Conservation (phyloP, 2,113 vertebrate genomes). For the Amblyopsis rosae region DNA sequence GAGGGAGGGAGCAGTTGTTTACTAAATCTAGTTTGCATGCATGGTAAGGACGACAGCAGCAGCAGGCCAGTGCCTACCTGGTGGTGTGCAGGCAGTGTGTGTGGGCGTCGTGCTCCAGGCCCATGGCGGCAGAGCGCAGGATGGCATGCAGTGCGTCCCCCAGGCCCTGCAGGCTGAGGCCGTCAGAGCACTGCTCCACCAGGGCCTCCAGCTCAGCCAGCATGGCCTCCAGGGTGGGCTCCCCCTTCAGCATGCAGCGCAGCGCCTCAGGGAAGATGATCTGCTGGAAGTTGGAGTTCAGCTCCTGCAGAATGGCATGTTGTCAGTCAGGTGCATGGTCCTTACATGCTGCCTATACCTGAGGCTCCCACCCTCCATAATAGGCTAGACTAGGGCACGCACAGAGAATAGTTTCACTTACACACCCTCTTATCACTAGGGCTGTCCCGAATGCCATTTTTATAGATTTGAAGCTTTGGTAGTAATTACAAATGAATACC, state of each 20-base stretch:
- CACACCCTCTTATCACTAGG: too few relatives aligned
- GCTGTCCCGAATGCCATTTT: too few relatives aligned
- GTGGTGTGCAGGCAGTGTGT: constrained; percentile 90
- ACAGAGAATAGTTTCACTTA: too few relatives aligned
- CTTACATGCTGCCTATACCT: too few relatives aligned
- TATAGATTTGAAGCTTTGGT: too few relatives aligned
- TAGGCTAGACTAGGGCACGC: too few relatives aligned
- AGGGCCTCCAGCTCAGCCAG: constrained; percentile 88
- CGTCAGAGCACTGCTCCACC: constrained; percentile 93
- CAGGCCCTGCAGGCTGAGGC: constrained; percentile 86
- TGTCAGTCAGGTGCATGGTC: too few relatives aligned
- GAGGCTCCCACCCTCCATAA: too few relatives aligned
- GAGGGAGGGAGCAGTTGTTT: too few relatives aligned
- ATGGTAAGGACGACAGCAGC: too few relatives aligned
- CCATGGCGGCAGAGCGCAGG: constrained; percentile 83
- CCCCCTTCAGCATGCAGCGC: constrained; percentile 93
- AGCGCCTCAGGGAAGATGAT: constrained; percentile 98
- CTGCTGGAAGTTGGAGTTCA: constrained; percentile 98
- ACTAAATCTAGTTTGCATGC: too few relatives aligned
- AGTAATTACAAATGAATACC: too few relatives aligned
- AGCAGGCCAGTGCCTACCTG: constrained; percentile 70
- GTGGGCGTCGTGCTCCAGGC: constrained; percentile 87
- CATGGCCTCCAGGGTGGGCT: constrained; percentile 93
- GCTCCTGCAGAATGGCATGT: constrained; percentile 76
- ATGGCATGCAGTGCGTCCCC: constrained; percentile 87